Conservation (phyloP, 2,113 vertebrate species). For the Marcusenius ussheri region DNA sequence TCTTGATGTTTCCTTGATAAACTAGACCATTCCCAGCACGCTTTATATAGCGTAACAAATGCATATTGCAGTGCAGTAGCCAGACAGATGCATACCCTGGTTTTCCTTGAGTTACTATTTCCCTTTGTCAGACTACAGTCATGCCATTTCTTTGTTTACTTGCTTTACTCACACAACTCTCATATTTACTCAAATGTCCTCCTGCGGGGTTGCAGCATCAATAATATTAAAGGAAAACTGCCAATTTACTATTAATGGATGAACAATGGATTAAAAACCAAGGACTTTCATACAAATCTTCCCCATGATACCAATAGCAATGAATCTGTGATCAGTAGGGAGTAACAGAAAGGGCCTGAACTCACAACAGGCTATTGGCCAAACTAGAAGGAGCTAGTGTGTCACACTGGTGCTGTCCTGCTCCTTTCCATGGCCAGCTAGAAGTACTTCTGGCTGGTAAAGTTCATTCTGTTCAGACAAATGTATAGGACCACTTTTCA, state of each 20-base stretch:
- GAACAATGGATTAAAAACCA: slow-evolving; percentile 6
- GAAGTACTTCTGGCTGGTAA: slow-evolving; percentile 61
- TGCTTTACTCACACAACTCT: neutral
- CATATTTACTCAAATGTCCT: slow-evolving; percentile 14
- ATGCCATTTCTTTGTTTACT: neutral
- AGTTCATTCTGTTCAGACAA: slow-evolving; percentile 66
- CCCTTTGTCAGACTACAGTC: neutral
- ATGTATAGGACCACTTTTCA: slow-evolving; percentile 59
- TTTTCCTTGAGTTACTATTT: neutral
- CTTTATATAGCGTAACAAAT: neutral
- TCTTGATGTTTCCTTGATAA: neutral
- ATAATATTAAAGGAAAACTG: slow-evolving; percentile 20
- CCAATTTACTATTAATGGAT: slow-evolving; percentile 5
- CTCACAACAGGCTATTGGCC: neutral
- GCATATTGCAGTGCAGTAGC: neutral
- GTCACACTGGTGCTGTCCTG: neutral
- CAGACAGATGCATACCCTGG: neutral
- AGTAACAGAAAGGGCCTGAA: neutral
- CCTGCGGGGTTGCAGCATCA: slow-evolving; percentile 9
- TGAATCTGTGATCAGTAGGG: neutral
- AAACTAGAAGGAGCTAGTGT: neutral
- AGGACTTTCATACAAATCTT: neutral
- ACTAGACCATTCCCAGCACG: neutral
- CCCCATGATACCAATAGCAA: neutral
- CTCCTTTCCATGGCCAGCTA: neutral